A percentile compares a stretch with the other conserved stretches of the same genome.
phyloP scores from a whole-genome alignment of 2,113 vertebrate species.

The Phyllostomus discolor region DNA sequence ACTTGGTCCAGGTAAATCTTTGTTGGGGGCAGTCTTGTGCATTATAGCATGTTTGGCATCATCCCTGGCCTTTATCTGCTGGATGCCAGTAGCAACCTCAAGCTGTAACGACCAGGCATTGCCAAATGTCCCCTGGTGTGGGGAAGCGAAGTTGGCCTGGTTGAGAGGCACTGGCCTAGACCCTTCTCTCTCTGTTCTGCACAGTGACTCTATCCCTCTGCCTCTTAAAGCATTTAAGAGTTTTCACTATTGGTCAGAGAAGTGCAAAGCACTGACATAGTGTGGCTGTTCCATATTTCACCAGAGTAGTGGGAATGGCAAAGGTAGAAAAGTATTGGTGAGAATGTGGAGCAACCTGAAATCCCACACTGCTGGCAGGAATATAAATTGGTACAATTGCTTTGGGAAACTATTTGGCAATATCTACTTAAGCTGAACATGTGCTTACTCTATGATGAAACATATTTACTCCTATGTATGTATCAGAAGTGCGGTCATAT shows the following conservation, averaged over 20 bases:
- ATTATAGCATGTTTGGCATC: background rate
- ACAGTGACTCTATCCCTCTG: background rate
- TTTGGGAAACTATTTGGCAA: background rate
- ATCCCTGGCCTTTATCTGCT: background rate
- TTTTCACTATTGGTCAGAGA: background rate
- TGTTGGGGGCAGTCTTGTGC: background rate
- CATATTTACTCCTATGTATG: background rate
- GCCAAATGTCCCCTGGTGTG: background rate
- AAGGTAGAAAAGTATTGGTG: background rate
- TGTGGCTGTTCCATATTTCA: background rate
- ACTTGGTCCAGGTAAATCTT: background rate
- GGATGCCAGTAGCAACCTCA: background rate
- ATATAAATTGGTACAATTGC: background rate
- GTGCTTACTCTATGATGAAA: background rate
- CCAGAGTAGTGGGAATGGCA: background rate
- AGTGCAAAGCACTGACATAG: background rate
- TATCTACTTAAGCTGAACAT: background rate
- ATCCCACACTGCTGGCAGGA: background rate
- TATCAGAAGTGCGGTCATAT: background rate
- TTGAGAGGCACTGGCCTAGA: background rate
- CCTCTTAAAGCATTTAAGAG: background rate
- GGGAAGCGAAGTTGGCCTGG: background rate
- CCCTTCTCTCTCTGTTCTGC: background rate
- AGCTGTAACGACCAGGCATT: background rate
- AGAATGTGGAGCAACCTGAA: background rate